These are phyloP conservation scores for Pangasius djambal DNA, from an alignment of 2,797 vertebrate genomes.

Conservation along the genomic window DNA sequence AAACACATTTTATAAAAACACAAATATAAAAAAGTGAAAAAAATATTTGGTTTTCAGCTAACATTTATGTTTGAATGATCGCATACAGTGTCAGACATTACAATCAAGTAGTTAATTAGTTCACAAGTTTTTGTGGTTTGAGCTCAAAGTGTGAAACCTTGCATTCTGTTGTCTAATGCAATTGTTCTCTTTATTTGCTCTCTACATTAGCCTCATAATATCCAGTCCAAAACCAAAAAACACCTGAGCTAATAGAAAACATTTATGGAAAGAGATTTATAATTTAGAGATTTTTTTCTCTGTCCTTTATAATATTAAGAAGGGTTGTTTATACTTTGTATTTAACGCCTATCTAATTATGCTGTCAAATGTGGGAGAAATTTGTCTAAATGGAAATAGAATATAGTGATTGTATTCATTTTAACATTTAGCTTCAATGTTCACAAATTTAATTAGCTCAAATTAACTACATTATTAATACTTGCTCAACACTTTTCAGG, in stretches of 20 bases:
- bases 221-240: no score
- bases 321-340: not conserved
- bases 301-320: not conserved
- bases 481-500: not conserved
- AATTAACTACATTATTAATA: not conserved
- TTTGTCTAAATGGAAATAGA: not conserved
- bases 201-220: not conserved
- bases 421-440: not conserved
- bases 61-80: not conserved
- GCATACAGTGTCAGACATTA: no score
- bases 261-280: not conserved
- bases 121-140: not conserved
- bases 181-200: not conserved
- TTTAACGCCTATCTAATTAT: not conserved
- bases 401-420: not conserved
- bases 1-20: no score
- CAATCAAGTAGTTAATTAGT: not conserved
- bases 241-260: not conserved
- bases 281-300: not conserved
- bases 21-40: not conserved
- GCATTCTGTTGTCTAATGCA: not conserved
- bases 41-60: not conserved
- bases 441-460: not conserved
- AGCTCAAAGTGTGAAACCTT: not conserved
- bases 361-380: not conserved